Evolutionary conservation across 1,140 invertebrate species (phyloP), one percentile per base, ranked within the genome.

Genomic region (Psix sp.): DNA sequence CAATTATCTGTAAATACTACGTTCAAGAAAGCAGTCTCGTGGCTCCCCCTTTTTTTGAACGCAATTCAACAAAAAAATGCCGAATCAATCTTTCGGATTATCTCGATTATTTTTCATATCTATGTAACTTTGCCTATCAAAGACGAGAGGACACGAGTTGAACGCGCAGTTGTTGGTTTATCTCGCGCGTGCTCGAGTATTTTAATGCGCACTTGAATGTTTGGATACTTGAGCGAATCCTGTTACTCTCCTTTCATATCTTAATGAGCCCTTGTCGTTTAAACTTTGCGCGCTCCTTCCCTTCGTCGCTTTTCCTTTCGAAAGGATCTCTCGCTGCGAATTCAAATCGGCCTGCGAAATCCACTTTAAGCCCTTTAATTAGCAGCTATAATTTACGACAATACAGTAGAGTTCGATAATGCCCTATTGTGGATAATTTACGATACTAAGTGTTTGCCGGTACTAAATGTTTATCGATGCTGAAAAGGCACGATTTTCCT

Each of bases 251-350:
- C 77, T 68, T 81, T 81, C 80, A 78, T 82, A 82, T 81, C 81
- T 82, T 82, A 82, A 82, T 81, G 78, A 81, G 81, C 76, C 74
- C 73, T 81, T 79, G 81, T 82, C 81, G 81, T 80, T 82, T 81
- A 82, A 82, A 81, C 76, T 82, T 81, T 67, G 65, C 65, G 65
- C 74, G 67, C 76, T 72, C 74, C 68, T 78, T 65, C 65, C 72
- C 72, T 75, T 45, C 65, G 65, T 49, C 72, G 72, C 63, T 67
- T 67, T 74, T 67, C 71, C 71, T 67, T 74, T 74, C 71, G 63
- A 57, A 62, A 68, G 46, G 63, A 74, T 70, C 67, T 68, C 66
- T 70, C 39, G 68, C 65, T 33, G 56, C 75, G 77, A 74, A 74
- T 77, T 74, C 51, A 82, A 81, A 82, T 82, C 80, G 79, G 76